These are phyloP conservation scores for Bovichtus diacanthus DNA, from an alignment of 2,797 vertebrate species.

Conservation along the genomic window DNA sequence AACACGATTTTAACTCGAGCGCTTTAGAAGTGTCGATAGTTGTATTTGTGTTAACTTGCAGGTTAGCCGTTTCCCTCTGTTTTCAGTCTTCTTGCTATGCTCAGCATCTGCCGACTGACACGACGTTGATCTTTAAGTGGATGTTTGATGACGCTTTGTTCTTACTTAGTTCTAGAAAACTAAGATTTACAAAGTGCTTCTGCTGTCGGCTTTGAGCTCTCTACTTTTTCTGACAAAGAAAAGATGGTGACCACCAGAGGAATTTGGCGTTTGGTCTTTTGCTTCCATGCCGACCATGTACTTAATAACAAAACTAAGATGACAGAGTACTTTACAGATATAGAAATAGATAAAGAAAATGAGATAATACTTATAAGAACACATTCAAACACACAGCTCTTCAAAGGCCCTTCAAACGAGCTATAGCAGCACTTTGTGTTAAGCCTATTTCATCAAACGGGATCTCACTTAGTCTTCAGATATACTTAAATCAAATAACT, in stretches of 20 bases:
- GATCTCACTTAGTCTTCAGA: slow-evolving; percentile 34
- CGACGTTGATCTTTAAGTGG: neutral
- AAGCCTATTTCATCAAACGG: slow-evolving; percentile 34
- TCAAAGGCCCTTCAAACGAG: slow-evolving; percentile 2
- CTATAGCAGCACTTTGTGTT: slow-evolving; percentile 24
- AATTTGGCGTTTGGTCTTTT: neutral
- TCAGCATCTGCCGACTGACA: neutral
- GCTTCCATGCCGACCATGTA: neutral
- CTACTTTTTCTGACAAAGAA: neutral
- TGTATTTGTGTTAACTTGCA: neutral
- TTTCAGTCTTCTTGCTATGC: neutral
- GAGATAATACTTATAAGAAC: slow-evolving; percentile 18
- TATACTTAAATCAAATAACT: slow-evolving; percentile 47
- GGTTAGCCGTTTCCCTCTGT: neutral
- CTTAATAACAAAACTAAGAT: slow-evolving; percentile 7
- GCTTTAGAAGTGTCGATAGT: neutral
- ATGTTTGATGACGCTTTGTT: neutral
- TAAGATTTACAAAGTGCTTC: neutral
- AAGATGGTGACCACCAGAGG: neutral
- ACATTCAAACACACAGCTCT: slow-evolving; percentile 14
- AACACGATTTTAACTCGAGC: neutral
- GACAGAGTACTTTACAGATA: slow-evolving; percentile 15
- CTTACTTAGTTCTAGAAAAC: slow-evolving; percentile 1
- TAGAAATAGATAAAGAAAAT: slow-evolving; percentile 35
- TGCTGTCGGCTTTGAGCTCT: neutral